These are phyloP conservation scores for Ormyrus thymus DNA, from an alignment of 2,888 invertebrate genomes.

Conservation along the genomic window DNA sequence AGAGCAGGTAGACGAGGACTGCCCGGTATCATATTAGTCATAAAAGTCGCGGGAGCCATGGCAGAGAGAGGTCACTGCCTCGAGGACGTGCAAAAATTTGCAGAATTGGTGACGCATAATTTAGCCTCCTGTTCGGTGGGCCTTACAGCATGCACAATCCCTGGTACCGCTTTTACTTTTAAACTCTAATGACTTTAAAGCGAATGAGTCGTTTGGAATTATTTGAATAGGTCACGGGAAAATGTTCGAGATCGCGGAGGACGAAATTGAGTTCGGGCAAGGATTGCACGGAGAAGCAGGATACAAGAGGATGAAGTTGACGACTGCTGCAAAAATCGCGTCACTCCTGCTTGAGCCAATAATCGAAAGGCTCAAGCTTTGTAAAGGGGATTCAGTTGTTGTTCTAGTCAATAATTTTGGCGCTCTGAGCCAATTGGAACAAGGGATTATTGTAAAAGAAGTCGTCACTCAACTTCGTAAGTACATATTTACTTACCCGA, in stretches of 20 bases:
- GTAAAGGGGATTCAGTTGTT: constrained; percentile 76
- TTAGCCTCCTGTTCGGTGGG: constrained; percentile 84
- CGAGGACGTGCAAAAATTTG: constrained; percentile 73
- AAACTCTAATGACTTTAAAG: neutral
- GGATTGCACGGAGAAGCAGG: constrained; percentile 79
- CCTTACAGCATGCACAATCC: constrained; percentile 82
- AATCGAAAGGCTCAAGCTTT: constrained; percentile 61
- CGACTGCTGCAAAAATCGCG: constrained; percentile 74
- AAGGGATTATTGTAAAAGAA: constrained; percentile 83
- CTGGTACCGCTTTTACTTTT: constrained; percentile 73
- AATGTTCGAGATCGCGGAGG: constrained; percentile 79
- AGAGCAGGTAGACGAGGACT: constrained; percentile 76
- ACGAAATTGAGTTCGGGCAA: constrained; percentile 82
- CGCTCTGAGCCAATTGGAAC: constrained; percentile 84
- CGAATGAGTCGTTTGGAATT: neutral
- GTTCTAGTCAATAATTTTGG: constrained; percentile 88
- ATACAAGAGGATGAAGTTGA: constrained; percentile 75
- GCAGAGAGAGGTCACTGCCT: constrained; percentile 76
- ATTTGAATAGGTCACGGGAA: constrained; percentile 70
- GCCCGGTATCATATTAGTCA: constrained; percentile 69
- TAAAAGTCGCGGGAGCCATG: constrained; percentile 70
- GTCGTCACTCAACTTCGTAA: constrained; percentile 80
- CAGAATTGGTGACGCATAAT: constrained; percentile 75
- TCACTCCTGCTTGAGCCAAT: constrained; percentile 76
- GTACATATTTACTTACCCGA: constrained; percentile 50